phyloP scores from a whole-genome alignment of 2,888 invertebrate genomes.

The Lordiphosa andalusiaca region DNA sequence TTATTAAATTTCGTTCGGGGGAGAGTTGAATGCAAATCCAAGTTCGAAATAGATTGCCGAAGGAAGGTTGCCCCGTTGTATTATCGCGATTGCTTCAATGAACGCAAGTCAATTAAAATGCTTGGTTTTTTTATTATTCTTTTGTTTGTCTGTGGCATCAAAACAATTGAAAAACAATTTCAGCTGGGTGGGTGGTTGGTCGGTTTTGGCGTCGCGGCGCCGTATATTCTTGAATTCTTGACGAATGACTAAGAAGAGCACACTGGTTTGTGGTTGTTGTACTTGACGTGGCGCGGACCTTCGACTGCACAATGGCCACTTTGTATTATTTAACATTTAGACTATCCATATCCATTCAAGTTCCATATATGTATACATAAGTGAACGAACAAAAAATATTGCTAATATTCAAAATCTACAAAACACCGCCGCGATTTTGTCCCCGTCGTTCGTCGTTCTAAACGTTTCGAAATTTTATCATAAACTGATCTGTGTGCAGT shows the following conservation, averaged over 20 bases:
- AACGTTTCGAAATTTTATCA: constrained; percentile 78
- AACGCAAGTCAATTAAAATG: constrained; percentile 64
- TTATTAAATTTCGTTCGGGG: too few species aligned
- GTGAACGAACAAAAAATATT: not conserved
- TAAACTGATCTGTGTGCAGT: constrained; percentile 73
- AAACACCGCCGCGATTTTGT: constrained; percentile 30
- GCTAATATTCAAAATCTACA: constrained; percentile 21
- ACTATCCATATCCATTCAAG: constrained; percentile 10
- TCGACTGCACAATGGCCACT: constrained; percentile 29
- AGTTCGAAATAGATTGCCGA: constrained; percentile 29
- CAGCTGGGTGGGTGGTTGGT: constrained; percentile 35
- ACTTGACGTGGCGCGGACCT: constrained; percentile 15
- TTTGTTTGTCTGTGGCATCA: constrained; percentile 25
- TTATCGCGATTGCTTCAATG: constrained; percentile 7
- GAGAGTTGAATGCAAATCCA: constrained; percentile 14
- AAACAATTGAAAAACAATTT: constrained; percentile 61
- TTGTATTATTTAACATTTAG: constrained; percentile 4
- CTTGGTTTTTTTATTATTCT: constrained; percentile 33
- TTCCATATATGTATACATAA: constrained; percentile 21
- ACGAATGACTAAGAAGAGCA: constrained; percentile 49
- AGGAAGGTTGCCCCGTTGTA: constrained; percentile 32
- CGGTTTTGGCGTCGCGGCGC: constrained; percentile 47
- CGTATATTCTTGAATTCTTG: constrained; percentile 50
- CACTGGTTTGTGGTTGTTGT: not conserved
- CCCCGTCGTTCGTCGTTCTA: constrained; percentile 59